Evolutionary conservation across 2,797 vertebrate genomes (phyloP).

Genomic region (Malurus splendens): DNA sequence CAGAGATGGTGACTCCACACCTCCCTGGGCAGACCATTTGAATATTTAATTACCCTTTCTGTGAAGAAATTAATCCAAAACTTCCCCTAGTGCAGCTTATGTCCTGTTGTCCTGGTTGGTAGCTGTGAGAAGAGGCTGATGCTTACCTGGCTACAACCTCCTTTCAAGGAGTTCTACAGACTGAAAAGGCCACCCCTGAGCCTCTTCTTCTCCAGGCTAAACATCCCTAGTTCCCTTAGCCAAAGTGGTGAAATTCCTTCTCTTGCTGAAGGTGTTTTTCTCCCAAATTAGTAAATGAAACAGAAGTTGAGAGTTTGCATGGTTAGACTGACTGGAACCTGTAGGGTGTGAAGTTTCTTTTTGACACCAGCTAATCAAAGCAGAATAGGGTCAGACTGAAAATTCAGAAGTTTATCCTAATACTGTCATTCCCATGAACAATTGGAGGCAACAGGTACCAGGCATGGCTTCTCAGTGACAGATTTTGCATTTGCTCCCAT

Average conservation of each 20-base stretch:
- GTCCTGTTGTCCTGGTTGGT: accelerated
- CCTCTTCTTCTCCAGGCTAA: not conserved
- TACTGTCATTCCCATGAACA: not conserved
- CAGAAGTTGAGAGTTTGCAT: not conserved
- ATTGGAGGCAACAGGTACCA: not conserved
- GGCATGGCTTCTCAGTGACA: not conserved
- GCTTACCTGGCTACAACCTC: not conserved
- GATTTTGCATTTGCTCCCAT: not conserved
- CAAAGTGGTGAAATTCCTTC: not conserved
- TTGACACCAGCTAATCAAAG: not conserved
- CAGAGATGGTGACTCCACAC: not conserved
- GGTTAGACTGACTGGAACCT: not conserved
- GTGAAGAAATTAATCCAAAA: not conserved
- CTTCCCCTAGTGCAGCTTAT: not conserved
- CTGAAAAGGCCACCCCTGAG: not conserved
- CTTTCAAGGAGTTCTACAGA: not conserved
- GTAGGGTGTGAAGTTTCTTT: not conserved
- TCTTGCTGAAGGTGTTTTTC: not conserved
- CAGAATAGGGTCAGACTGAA: not conserved
- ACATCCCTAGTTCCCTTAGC: not conserved
- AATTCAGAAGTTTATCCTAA: not conserved
- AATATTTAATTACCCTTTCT: not conserved
- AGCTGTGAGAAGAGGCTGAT: not conserved
- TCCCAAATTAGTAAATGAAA: not conserved
- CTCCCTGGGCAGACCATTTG: too few species aligned